A percentile compares a stretch with the other conserved stretches of the same genome.
Evolutionary conservation across 2,888 invertebrate species (phyloP).

Genomic region (Spicauda simplicius): DNA sequence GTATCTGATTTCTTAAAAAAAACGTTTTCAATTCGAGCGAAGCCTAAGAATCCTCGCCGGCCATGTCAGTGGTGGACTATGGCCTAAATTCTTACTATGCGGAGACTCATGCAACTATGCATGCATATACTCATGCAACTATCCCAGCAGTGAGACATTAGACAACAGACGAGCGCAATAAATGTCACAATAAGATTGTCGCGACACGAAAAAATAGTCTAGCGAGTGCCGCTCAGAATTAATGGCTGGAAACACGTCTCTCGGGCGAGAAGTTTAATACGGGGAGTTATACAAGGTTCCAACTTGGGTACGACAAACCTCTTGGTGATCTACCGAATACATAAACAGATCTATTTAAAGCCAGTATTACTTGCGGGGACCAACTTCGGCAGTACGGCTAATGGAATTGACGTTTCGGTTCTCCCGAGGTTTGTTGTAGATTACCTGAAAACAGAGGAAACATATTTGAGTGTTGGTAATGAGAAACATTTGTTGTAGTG

Average conservation of each 20-base stretch:
- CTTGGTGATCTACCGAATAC: conserved; percentile 51
- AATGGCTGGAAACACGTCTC: conserved; percentile 26
- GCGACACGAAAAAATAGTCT: conserved; percentile 11
- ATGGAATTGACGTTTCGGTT: conserved; percentile 56
- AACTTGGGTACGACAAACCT: conserved; percentile 26
- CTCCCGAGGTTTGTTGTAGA: conserved; percentile 9
- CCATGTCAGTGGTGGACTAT: no score
- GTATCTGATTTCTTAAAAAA: no score
- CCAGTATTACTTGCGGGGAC: conserved; percentile 38
- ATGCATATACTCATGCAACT: no score
- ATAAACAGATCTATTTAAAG: conserved; percentile 67
- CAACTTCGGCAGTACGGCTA: conserved; percentile 50
- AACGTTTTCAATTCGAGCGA: no score
- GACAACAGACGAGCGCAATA: conserved; percentile 5
- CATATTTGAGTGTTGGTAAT: conserved; percentile 37
- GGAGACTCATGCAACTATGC: no score
- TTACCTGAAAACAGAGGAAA: conserved; percentile 42
- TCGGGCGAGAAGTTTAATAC: conserved; percentile 25
- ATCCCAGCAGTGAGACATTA: no score
- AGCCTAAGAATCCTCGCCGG: no score
- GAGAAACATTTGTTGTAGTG: neutral
- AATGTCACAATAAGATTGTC: conserved; percentile 27
- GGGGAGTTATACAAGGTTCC: conserved; percentile 41
- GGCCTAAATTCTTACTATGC: no score
- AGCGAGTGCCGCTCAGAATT: conserved; percentile 14